Base-by-base conservation (phyloP, 2,888 invertebrate genomes). In the Luperina nickerlii region DNA sequence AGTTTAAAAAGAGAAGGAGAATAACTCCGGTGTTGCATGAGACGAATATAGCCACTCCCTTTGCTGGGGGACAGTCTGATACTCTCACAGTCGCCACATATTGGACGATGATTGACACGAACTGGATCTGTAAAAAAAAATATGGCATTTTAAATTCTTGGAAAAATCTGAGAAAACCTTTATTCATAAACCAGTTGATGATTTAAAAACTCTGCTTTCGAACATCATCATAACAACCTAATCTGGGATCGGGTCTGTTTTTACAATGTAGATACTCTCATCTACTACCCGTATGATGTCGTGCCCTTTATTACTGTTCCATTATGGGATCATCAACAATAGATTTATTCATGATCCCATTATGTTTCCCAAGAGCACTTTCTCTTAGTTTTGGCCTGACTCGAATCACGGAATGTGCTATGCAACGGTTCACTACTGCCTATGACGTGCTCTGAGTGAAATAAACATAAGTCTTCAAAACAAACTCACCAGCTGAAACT, bases 401-500 rank as follows among this genome's bases (percentile, higher is more conserved):
- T 51, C 13, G 7, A 24, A 20, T 54, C 24, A 70, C 9, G 0
- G 48, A 32, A 32, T 32, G 13, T 13, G 20, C 20, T 51, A 27
- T 27, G 20, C 45, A 8, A 27, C 27, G 27, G 27, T 20, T 69
- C 8, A 27, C 24, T 24, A 9, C 32, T 32, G 8, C 20, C 32
- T 24, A 24, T 70, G 2, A 6, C 38, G 9, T 38, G 24, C 18
- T 54, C 6, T 3, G 0, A 54, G 6, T 6, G 2, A 27, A 57
- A 24, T 4, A 38, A 73, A 38, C 3, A 66, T 0, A 63, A 66
- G 32, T 62, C 18, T 51, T n/a, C 9, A 45, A 76, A 62, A 13
- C 5, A 38, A 63, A 87, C 96, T 97, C 93, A 98, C 98, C 97
- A 98, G 95, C 94, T 99, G 98, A 89, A 98, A 97, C 82, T 97